Evolutionary conservation across 2,113 vertebrate genomes (phyloP), one percentile per base, ranked within the genome.

Genomic region (Ammodytes dubius): DNA sequence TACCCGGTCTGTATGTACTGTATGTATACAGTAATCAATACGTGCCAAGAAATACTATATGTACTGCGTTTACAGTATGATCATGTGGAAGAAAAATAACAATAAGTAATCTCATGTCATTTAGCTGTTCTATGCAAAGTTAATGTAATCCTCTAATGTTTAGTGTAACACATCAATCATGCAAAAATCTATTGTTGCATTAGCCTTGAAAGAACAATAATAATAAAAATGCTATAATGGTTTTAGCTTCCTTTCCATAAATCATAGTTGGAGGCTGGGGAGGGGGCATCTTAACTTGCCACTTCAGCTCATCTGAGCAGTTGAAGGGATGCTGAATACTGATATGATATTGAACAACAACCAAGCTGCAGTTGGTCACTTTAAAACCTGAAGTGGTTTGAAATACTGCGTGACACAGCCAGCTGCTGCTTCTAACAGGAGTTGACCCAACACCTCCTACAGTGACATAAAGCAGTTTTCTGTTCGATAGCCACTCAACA

Each of bases 161-260:
- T 95, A 94, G 92, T 95, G 93, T 94, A 93, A 94, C 88, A 19
- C 94, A 95, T 96, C 95, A 95, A 95, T 96, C 95, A 95, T 94
- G 93, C 93, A 95, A 95, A 95, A 95, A 95, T 95, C 94, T 95
- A 95, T 95, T 95, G 95, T 95, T 95, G 94, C 95, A 96, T 95
- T 96, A 96, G 94, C 95, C 94, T 94, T 95, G 94, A 95, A 95
- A 95, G 93, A 95, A 95, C 94, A 95, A 95, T 95, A 95, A 95
- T 95, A 95, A 96, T 95, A 96, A 95, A 95, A 95, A 95, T 90
- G 94, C 94, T 95, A 93, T 95, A 95, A 95, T 95, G 94, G 93
- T 94, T 93, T 93, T 90, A 89, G 95, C 95, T 95, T 95, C 93
- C 95, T 95, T 94, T 93, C 88, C 93, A 95, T 96, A 95, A 96